Percentiles rank a stretch among this genome's conserved stretches.
Evolutionary conservation across 2,888 invertebrate species (phyloP).

Genomic region (Agrilus biguttatus): DNA sequence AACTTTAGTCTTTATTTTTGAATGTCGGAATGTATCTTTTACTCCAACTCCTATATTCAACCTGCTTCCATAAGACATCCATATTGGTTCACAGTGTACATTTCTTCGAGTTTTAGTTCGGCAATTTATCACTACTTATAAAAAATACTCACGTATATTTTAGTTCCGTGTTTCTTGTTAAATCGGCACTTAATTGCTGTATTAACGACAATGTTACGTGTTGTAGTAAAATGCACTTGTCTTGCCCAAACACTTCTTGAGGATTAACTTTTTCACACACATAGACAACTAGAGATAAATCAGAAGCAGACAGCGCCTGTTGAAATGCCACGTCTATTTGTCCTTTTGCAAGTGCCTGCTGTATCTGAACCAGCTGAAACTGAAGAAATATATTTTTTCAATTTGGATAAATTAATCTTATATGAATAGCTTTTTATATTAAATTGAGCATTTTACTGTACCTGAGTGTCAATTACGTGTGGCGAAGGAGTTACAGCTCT

Average conservation of each 20-base stretch:
- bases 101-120: too few species aligned
- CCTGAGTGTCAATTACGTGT: conserved; percentile 37
- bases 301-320: conserved; percentile 77
- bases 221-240: conserved; percentile 64
- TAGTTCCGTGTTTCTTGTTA: conserved; percentile 67
- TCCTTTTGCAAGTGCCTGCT: conserved; percentile 51
- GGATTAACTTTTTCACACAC: conserved; percentile 78
- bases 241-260: conserved; percentile 55
- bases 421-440: conserved; percentile 2
- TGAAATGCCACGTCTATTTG: conserved; percentile 82
- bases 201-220: conserved; percentile 84
- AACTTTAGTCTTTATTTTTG: too few species aligned
- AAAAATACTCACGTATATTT: conserved; percentile 52
- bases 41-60: too few species aligned
- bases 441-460: too few species aligned
- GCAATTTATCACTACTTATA: too few species aligned
- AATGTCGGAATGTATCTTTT: too few species aligned
- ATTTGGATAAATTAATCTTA: background rate
- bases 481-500: conserved; percentile 64
- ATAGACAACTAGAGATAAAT: conserved; percentile 72
- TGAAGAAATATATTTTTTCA: conserved; percentile 17
- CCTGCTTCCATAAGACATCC: too few species aligned
- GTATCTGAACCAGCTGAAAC: conserved; percentile 53
- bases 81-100: too few species aligned
- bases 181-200: conserved; percentile 85